Evolutionary conservation across 2,888 invertebrate species (phyloP).

Genomic region (Cistogaster globosa): DNA sequence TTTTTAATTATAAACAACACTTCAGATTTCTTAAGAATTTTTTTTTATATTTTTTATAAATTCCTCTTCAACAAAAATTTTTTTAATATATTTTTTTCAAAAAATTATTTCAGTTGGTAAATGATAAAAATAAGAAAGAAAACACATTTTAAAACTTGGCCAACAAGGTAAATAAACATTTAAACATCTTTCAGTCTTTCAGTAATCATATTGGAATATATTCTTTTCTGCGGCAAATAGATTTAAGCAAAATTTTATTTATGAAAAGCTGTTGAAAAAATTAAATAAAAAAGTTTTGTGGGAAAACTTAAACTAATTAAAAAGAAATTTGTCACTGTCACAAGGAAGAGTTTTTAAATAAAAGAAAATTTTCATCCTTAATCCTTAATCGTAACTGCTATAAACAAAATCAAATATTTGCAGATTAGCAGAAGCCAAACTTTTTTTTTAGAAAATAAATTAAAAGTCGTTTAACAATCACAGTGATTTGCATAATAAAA

Average conservation of each 20-base stretch:
- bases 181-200: background rate
- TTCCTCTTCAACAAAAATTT: background rate
- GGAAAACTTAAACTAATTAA: background rate
- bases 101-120: background rate
- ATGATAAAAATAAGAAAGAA: background rate
- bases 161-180: constrained; percentile 44
- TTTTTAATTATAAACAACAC: no score
- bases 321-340: no score
- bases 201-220: background rate
- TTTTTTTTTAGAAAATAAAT: no score
- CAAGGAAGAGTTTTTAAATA: no score
- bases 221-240: background rate
- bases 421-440: no score
- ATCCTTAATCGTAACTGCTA: no score
- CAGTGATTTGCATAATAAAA: no score
- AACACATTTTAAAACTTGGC: constrained; percentile 5
- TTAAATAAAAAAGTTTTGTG: background rate
- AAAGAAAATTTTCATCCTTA: no score
- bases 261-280: background rate
- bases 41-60: background rate
- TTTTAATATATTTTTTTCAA: constrained; percentile 2
- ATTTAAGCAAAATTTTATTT: constrained; percentile 3
- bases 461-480: no score
- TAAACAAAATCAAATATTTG: no score
- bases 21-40: background rate